Evolutionary conservation across 2,888 invertebrate genomes (phyloP), one percentile per base, ranked within the genome.

Genomic region (Plebejus argus): DNA sequence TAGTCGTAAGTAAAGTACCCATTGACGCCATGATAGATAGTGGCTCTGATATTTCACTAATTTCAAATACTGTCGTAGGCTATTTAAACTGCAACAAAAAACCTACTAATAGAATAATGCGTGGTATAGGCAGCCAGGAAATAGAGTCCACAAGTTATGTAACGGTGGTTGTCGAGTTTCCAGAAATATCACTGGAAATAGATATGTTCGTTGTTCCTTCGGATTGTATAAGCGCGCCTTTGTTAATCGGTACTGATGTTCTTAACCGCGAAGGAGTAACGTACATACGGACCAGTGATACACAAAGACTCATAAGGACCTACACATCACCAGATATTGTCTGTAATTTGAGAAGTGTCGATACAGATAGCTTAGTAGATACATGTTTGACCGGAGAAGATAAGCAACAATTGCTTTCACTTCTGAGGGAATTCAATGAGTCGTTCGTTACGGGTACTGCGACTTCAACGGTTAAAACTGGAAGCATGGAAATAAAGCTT

Each of bases 71-170:
- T 18, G 56, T 15, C 56, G 18, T 56, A n/a, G 56, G 56, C n/a
- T 56, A 56, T 56, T 56, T 56, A 56, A 56, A 56, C 18, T n/a
- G 56, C 18, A 56, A 56, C 56, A 56, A 56, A 56, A 56, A 56
- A 18, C 56, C 56, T 18, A 56, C 56, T 5, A 56, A 56, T 56
- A 56, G 56, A 56, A 56, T 56, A 56, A 15, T 56, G 56, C 56
- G 56, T 18, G 56, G 56, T 18, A 56, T 56, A 18, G 56, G 56
- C 18, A n/a, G 56, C 56, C 56, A 56, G 18, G 35, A 18, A 56
- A 56, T 56, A 56, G 56, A 56, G 18, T 56, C 56, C 1, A 56
- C 56, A 56, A 56, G 56, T 56, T 56, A 56, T 18, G 56, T 56
- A 56, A 56, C 56, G 18, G 56, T 56, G 18, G 56, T 56, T 56